Conservation (phyloP, 92 coral and sea anemone genomes). For the Isaurus tuberculatus region DNA sequence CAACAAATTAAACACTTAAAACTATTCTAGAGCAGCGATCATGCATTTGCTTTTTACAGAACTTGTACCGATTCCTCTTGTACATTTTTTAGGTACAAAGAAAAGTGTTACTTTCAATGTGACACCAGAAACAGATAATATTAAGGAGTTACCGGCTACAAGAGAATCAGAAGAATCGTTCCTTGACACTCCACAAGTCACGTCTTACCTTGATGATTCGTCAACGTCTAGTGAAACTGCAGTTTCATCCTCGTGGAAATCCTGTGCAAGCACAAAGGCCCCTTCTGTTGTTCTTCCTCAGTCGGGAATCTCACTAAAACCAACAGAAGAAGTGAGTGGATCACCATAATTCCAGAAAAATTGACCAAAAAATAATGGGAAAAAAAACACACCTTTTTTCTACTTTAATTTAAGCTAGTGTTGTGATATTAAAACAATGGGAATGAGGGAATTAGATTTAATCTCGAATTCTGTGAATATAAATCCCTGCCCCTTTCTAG, state of each 20-base stretch:
- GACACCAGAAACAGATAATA: slow-evolving; percentile 19
- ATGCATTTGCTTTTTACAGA: too few relatives aligned
- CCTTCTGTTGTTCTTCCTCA: slow-evolving; percentile 25
- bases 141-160: not conserved
- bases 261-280: slow-evolving; percentile 25
- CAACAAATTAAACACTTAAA: too few relatives aligned
- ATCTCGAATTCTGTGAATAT: too few relatives aligned
- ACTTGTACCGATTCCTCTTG: too few relatives aligned
- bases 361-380: too few relatives aligned
- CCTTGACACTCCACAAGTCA: slow-evolving; percentile 37
- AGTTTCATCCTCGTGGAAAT: slow-evolving; percentile 43
- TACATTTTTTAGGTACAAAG: slow-evolving; percentile 32
- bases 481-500: too few relatives aligned
- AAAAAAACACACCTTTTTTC: too few relatives aligned
- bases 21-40: too few relatives aligned
- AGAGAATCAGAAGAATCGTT: slow-evolving; percentile 1
- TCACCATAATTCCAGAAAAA: too few relatives aligned
- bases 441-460: too few relatives aligned
- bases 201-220: slow-evolving; percentile 15
- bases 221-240: slow-evolving; percentile 1
- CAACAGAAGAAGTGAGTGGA: slow-evolving; percentile 76
- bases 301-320: slow-evolving; percentile 71
- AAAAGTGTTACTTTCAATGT: slow-evolving; percentile 38
- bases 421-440: too few relatives aligned
- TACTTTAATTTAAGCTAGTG: too few relatives aligned